These are phyloP conservation scores for Cephus sareptanus DNA, from an alignment of 2,888 invertebrate genomes.

Conservation along the genomic window DNA sequence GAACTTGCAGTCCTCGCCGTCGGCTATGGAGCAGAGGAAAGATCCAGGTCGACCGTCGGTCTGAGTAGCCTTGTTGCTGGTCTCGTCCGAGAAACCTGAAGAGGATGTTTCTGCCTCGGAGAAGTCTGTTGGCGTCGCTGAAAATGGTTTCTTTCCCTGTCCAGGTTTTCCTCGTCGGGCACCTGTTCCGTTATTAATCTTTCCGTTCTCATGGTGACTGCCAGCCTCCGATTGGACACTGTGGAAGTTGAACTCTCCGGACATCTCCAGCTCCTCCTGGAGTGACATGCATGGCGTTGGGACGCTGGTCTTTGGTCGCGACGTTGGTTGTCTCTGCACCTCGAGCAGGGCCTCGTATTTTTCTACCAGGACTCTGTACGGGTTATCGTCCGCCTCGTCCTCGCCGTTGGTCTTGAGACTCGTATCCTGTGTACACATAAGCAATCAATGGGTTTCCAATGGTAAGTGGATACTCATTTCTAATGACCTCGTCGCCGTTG, in stretches of 20 bases:
- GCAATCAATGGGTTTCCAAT: neutral
- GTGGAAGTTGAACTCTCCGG: constrained; percentile 77
- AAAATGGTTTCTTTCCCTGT: constrained; percentile 59
- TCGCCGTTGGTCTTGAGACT: constrained; percentile 39
- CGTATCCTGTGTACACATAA: constrained; percentile 49
- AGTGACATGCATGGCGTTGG: constrained; percentile 67
- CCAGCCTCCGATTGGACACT: constrained; percentile 21
- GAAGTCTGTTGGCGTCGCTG: constrained; percentile 83
- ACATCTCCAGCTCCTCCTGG: constrained; percentile 81
- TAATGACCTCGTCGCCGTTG: too few species aligned
- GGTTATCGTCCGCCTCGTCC: constrained; percentile 68
- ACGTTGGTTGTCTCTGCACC: constrained; percentile 76
- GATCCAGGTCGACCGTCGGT: constrained; percentile 85
- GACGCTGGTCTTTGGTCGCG: constrained; percentile 63
- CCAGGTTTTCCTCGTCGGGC: constrained; percentile 39
- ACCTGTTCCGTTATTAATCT: constrained; percentile 57
- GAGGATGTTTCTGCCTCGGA: constrained; percentile 89
- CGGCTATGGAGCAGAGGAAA: constrained; percentile 85
- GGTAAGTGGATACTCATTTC: neutral
- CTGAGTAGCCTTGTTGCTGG: constrained; percentile 81
- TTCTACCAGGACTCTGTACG: constrained; percentile 84
- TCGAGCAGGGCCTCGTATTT: constrained; percentile 87
- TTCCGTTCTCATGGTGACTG: constrained; percentile 48
- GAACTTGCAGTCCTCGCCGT: constrained; percentile 87
- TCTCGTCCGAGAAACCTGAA: constrained; percentile 87